These are phyloP conservation scores for Campoletis raptor DNA, from an alignment of 2,888 invertebrate species.

Conservation along the genomic window DNA sequence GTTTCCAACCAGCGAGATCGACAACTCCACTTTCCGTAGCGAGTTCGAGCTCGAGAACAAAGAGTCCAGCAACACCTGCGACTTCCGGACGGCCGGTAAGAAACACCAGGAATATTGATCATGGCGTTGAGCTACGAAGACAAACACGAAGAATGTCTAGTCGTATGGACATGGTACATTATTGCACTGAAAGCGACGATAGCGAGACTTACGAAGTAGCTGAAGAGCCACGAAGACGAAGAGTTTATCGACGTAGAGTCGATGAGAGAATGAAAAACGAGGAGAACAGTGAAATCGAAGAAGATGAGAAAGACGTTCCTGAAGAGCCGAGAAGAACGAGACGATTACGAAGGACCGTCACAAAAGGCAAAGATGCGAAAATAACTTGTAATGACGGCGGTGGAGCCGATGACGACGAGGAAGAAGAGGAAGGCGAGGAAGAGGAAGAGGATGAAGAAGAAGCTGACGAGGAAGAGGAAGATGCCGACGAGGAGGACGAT, in stretches of 20 bases:
- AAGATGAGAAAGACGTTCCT: conserved; percentile 77
- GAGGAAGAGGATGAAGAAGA: conserved; percentile 64
- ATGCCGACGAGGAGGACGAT: conserved; percentile 47
- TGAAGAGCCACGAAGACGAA: conserved; percentile 80
- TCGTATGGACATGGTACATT: conserved; percentile 87
- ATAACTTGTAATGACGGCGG: conserved; percentile 71
- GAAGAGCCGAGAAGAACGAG: conserved; percentile 83
- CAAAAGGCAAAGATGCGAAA: conserved; percentile 83
- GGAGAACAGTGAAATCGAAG: conserved; percentile 81
- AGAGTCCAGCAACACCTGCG: conserved; percentile 88
- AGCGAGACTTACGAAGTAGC: conserved; percentile 86
- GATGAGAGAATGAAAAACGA: conserved; percentile 83
- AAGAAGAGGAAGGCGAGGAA: conserved; percentile 58
- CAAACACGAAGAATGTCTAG: conserved; percentile 86
- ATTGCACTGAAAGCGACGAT: conserved; percentile 87
- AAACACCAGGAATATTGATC: conserved; percentile 82
- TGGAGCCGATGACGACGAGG: conserved; percentile 68
- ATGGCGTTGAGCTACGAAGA: conserved; percentile 78
- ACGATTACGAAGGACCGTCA: conserved; percentile 82
- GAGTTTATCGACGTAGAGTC: conserved; percentile 81
- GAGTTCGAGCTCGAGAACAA: conserved; percentile 88
- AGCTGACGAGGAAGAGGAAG: conserved; percentile 35
- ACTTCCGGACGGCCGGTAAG: conserved; percentile 84
- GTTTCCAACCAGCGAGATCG: conserved; percentile 86
- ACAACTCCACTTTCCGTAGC: conserved; percentile 89